Conservation (phyloP, 1,140 invertebrate genomes). For the Rhynchophorus ferrugineus region DNA sequence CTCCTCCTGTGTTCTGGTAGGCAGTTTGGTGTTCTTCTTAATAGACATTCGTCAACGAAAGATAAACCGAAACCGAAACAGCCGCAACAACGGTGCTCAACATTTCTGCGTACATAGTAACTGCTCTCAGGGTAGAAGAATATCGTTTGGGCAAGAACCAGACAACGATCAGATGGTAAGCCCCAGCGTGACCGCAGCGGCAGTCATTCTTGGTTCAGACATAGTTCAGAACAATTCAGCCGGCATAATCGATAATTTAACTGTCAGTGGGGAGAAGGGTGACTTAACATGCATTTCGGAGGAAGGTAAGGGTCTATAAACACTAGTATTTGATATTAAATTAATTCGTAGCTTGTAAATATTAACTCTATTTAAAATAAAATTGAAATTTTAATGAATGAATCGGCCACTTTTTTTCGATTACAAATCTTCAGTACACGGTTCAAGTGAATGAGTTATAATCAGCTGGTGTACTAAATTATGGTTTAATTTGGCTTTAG, state of each 20-base stretch:
- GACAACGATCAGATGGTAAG: slow-evolving; percentile 47
- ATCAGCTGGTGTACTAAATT: too few relatives aligned
- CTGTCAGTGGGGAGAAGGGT: slow-evolving; percentile 47
- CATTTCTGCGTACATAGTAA: slow-evolving; percentile 50
- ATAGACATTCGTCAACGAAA: slow-evolving; percentile 69
- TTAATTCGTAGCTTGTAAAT: neutral
- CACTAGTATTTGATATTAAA: neutral
- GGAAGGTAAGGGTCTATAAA: slow-evolving; percentile 48
- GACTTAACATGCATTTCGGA: slow-evolving; percentile 83
- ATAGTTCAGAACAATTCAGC: slow-evolving; percentile 37
- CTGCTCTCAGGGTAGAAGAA: slow-evolving; percentile 49
- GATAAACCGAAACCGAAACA: slow-evolving; percentile 60
- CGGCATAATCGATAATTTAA: slow-evolving; percentile 32
- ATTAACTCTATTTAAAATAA: neutral
- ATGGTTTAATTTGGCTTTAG: too few relatives aligned
- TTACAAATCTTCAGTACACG: too few relatives aligned
- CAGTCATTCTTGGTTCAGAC: slow-evolving; percentile 48
- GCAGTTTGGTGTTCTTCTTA: slow-evolving; percentile 68
- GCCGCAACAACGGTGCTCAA: slow-evolving; percentile 48
- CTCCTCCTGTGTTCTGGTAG: slow-evolving; percentile 66
- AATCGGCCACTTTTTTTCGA: too few relatives aligned
- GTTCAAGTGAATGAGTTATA: too few relatives aligned
- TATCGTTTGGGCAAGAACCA: slow-evolving; percentile 53
- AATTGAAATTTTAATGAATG: neutral
- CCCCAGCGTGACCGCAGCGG: slow-evolving; percentile 42